phyloP scores from a whole-genome alignment of 2,888 invertebrate genomes.

The Caenorhabditis sinica region DNA sequence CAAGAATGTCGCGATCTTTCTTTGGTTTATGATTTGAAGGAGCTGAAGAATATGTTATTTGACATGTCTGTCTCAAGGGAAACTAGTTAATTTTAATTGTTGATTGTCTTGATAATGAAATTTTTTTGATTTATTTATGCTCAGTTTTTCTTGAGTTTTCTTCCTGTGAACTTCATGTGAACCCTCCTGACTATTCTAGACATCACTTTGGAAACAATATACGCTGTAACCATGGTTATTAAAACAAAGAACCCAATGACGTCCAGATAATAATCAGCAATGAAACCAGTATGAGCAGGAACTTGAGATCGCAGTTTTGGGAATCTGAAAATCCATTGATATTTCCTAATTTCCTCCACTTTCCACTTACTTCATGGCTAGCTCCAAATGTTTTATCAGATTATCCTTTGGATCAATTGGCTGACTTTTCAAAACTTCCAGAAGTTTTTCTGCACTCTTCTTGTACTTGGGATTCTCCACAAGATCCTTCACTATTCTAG shows the following conservation, averaged over 20 bases:
- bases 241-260: no score
- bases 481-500: not conserved
- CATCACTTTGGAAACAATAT: no score
- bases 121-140: no score
- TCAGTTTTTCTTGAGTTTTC: no score
- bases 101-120: no score
- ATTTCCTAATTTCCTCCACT: not conserved
- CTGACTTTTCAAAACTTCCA: not conserved
- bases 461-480: not conserved
- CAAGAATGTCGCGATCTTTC: conserved; percentile 33
- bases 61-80: no score
- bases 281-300: not conserved
- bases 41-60: no score
- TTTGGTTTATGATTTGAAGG: conserved; percentile 20
- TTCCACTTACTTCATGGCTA: conserved; percentile 29
- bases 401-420: conserved; percentile 26
- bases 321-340: conserved; percentile 10
- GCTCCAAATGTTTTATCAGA: conserved; percentile 31
- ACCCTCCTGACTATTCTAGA: no score
- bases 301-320: conserved; percentile 15
- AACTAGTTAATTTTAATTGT: no score
- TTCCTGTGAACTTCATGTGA: no score
- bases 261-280: no score
- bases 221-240: no score
- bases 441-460: conserved; percentile 3